Conservation (phyloP, 1,140 invertebrate genomes). For the Drosophila bipectinata region DNA sequence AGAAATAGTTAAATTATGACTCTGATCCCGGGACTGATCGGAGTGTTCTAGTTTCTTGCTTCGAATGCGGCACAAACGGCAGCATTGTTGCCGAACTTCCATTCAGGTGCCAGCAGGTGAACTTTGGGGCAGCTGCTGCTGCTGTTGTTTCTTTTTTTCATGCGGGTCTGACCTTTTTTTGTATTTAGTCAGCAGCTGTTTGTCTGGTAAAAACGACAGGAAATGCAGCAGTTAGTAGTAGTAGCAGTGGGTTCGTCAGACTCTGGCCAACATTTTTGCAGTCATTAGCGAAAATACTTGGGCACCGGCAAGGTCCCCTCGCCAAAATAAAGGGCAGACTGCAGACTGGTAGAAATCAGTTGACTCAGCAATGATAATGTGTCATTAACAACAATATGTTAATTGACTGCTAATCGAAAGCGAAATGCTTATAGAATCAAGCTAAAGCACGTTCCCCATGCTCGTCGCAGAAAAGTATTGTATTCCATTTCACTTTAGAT, state of each 20-base stretch:
- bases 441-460: constrained; percentile 25
- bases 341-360: constrained; percentile 19
- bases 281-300: constrained; percentile 48
- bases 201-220: constrained; percentile 43
- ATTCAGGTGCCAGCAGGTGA: constrained; percentile 38
- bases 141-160: constrained; percentile 16
- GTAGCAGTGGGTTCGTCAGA: constrained; percentile 45
- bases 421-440: constrained; percentile 26
- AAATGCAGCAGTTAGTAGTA: constrained; percentile 36
- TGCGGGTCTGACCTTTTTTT: constrained; percentile 49
- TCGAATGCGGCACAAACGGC: constrained; percentile 2
- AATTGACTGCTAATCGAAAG: constrained; percentile 50
- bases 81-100: constrained; percentile 32
- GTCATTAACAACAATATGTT: constrained; percentile 43
- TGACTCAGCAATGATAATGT: constrained; percentile 31
- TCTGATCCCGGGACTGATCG: constrained; percentile 24
- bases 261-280: constrained; percentile 27
- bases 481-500: constrained; percentile 13
- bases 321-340: not conserved
- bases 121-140: constrained; percentile 40
- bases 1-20: constrained; percentile 40
- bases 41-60: constrained; percentile 41
- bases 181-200: constrained; percentile 37
- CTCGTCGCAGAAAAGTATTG: constrained; percentile 1
- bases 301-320: constrained; percentile 48